Percentiles rank a stretch among this genome's conserved stretches.
Evolutionary conservation across 2,113 vertebrate genomes (phyloP).

Genomic region (Procavia capensis): DNA sequence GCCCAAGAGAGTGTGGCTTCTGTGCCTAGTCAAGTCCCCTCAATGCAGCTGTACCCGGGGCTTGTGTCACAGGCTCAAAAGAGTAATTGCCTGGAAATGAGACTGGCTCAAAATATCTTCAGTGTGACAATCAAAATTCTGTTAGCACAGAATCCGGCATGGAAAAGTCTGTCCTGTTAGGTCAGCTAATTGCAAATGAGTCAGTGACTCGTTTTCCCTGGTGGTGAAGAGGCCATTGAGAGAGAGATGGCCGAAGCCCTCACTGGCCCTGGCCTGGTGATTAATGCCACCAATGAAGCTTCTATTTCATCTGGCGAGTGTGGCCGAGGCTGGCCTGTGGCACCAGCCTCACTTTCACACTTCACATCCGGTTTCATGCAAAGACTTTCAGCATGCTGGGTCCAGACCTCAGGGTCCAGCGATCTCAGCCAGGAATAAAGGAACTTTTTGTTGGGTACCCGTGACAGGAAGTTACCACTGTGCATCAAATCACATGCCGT

Average conservation of each 20-base stretch:
- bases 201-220: constrained; percentile 93
- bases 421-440: constrained; percentile 90
- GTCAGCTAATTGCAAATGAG: constrained; percentile 95
- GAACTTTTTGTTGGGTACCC: constrained; percentile 89
- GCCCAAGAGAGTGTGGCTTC: constrained; percentile 78
- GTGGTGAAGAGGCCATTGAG: constrained; percentile 97
- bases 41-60: constrained; percentile 87
- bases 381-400: constrained; percentile 85
- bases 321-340: constrained; percentile 86
- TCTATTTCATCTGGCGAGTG: constrained; percentile 90
- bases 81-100: constrained; percentile 88
- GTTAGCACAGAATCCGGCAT: constrained; percentile 91
- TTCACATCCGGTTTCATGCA: constrained; percentile 90
- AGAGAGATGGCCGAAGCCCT: constrained; percentile 92
- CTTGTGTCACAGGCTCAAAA: constrained; percentile 86
- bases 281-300: constrained; percentile 87
- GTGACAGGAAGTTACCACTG: constrained; percentile 93
- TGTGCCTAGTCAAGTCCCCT: constrained; percentile 65
- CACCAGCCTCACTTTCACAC: constrained; percentile 92
- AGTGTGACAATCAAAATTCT: constrained; percentile 93
- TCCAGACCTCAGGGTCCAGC: constrained; percentile 89
- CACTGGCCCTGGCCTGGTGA: constrained; percentile 85
- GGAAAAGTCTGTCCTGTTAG: constrained; percentile 94
- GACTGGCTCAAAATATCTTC: constrained; percentile 93
- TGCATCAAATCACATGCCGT: constrained; percentile 86